A percentile compares a stretch with the other conserved stretches of the same genome.
Evolutionary conservation across 30 jellyfish, hydroid and myxozoan species (phyloP).

Genomic region (Hydractinia symbiolongicarpus): DNA sequence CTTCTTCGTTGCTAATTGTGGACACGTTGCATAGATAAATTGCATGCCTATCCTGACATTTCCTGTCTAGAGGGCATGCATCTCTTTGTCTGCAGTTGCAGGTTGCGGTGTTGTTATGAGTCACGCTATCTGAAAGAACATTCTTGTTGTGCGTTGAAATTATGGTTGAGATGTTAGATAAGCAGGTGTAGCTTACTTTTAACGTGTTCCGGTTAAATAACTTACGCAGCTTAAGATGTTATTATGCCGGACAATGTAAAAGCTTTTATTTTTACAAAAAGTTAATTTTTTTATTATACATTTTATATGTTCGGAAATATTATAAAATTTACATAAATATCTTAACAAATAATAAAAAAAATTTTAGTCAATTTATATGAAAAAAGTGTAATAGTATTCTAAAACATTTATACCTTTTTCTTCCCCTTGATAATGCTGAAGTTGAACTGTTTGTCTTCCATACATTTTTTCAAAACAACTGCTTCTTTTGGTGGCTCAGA

Average conservation of each 20-base stretch:
- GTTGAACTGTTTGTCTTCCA: conserved; percentile 41
- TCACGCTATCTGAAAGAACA: conserved; percentile 1
- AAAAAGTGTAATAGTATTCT: too few relatives aligned
- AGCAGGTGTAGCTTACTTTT: conserved; percentile 49
- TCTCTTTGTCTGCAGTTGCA: conserved; percentile 55
- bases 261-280: too few relatives aligned
- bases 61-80: neutral
- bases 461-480: conserved; percentile 27
- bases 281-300: too few relatives aligned
- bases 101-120: neutral
- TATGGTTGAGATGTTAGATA: conserved; percentile 20
- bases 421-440: conserved; percentile 49
- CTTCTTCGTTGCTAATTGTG: too few relatives aligned
- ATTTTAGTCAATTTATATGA: too few relatives aligned
- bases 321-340: too few relatives aligned
- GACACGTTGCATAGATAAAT: too few relatives aligned
- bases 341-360: too few relatives aligned
- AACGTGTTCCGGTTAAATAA: conserved; percentile 40
- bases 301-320: too few relatives aligned
- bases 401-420: conserved; percentile 41
- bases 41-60: too few relatives aligned
- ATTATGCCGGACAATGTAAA: too few relatives aligned
- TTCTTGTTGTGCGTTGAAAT: conserved; percentile 44
- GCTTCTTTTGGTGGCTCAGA: neutral
- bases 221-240: conserved; percentile 33